phyloP scores from a whole-genome alignment of 2,797 vertebrate species.

The Trachops cirrhosus region DNA sequence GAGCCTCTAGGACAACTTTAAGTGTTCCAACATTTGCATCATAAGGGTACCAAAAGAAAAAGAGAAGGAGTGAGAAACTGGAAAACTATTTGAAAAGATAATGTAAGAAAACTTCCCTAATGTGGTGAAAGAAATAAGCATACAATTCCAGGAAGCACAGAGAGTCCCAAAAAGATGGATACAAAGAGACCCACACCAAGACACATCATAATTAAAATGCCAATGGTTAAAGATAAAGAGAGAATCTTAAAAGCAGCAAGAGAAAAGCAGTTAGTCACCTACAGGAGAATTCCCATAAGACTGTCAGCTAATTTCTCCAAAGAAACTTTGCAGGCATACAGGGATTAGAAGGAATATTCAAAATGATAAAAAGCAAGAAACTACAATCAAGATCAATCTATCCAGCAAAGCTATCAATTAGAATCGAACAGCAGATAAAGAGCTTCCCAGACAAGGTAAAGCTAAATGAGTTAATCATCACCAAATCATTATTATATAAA shows the following conservation, averaged over 20 bases:
- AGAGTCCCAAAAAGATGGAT: neutral
- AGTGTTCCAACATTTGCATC: neutral
- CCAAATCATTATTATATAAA: neutral
- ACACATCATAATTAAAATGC: neutral
- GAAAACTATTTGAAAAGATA: neutral
- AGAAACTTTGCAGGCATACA: neutral
- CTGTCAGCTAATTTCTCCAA: neutral
- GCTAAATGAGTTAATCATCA: neutral
- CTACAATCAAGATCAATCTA: neutral
- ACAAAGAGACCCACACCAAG: neutral
- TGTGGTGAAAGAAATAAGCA: neutral
- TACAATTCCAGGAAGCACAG: neutral
- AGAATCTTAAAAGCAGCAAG: neutral
- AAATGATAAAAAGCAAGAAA: neutral
- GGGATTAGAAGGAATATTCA: neutral
- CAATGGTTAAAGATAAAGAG: neutral
- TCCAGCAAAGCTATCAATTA: neutral
- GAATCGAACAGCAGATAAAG: neutral
- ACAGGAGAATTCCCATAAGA: neutral
- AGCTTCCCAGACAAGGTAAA: neutral
- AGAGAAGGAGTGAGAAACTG: neutral
- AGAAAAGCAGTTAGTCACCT: neutral
- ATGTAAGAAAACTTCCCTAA: neutral
- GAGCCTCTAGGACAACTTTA: neutral
- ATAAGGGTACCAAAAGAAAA: neutral